A percentile compares a stretch with the other conserved stretches of the same genome.
phyloP scores from a whole-genome alignment of 2,888 invertebrate genomes.

The Tipula helvola region DNA sequence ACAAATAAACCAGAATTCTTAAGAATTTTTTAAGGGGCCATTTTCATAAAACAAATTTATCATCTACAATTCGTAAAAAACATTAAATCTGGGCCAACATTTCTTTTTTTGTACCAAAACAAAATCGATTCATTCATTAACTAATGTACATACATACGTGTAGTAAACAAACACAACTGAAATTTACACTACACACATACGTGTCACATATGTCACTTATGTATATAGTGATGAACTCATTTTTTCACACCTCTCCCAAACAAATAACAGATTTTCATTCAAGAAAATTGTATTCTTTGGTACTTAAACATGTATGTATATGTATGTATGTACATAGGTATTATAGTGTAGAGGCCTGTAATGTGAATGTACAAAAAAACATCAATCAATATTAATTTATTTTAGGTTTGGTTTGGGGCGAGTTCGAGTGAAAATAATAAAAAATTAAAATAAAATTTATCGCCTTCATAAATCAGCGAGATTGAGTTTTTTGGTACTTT shows the following conservation, averaged over 20 bases:
- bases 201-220: neutral
- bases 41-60: neutral
- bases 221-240: neutral
- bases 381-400: too few relatives aligned
- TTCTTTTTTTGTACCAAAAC: neutral
- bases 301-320: neutral
- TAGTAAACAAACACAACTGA: too few relatives aligned
- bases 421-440: too few relatives aligned
- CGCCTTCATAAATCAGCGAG: too few relatives aligned
- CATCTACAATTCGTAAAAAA: neutral
- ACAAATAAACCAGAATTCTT: neutral
- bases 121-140: neutral
- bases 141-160: too few relatives aligned
- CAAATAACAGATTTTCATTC: neutral
- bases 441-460: too few relatives aligned
- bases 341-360: too few relatives aligned
- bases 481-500: too few relatives aligned
- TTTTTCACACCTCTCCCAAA: neutral
- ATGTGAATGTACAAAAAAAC: too few relatives aligned
- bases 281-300: neutral
- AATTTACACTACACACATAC: neutral
- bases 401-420: too few relatives aligned
- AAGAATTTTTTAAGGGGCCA: neutral
- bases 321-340: neutral
- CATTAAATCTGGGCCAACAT: neutral